Base-by-base conservation (phyloP, 2,113 vertebrate species). In the Mastomys coucha region DNA sequence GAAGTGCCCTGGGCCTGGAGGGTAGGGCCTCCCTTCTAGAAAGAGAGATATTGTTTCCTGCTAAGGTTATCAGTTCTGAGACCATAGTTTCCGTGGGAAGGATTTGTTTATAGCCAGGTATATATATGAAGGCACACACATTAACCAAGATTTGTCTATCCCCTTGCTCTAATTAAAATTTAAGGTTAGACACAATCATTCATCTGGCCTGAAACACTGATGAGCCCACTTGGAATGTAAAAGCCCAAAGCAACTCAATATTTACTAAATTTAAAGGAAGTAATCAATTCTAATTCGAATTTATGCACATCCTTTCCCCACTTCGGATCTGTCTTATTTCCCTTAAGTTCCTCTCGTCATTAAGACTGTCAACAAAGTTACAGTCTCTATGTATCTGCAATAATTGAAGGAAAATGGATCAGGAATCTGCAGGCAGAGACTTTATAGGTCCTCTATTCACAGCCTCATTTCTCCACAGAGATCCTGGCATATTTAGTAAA, bases 231-330 rank as follows among this genome's bases (percentile, higher is more conserved):
- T 91, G 88, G 93, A 95, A 90, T 86, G 92, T 92, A 93, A 94
- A 97, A 70, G 39, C 80, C n/a, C 58, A 82, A 97, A 94, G 88
- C 81, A 93, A 95, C 88, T 96, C 91, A 95, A 73, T 97, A 95
- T 95, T 94, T 97, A 94, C 95, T 90, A 95, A 93, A 95, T 89
- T 93, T 91, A 89, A 97, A 95, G 49, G n/a, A 94, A 95, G 56
- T 11, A 85, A 92, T 96, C 94, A 85, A 89, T 96, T 93, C n/a
- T 91, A 94, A 94, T 88, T 93, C 0, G 13, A 95, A 97, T 96
- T 96, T 94, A 95, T 95, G 36, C 31, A 89, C 70, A 93, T 88
- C 92, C 42, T 76, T 93, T 88, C 39, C 53, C 75, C 78, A 89
- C n/a, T 89, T 93, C 75, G 78, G 63, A 88, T 91, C 14, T 80